A percentile compares a stretch with the other conserved stretches of the same genome.
Conservation (phyloP, 2,113 vertebrate genomes). For the Peromyscus leucopus region DNA sequence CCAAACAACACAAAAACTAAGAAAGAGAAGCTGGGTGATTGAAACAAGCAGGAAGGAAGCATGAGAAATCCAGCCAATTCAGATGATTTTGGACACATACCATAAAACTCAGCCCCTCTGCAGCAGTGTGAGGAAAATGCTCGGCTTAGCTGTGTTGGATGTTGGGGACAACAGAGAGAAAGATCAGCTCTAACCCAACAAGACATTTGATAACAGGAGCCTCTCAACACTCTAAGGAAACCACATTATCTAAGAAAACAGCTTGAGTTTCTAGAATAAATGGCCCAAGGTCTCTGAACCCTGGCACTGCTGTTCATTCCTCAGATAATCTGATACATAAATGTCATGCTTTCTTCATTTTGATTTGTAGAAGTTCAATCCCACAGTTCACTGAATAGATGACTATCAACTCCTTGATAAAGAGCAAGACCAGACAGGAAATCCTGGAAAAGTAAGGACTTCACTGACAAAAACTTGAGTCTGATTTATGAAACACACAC, state of each 20-base stretch:
- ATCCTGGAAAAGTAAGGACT: background rate
- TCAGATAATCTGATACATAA: conserved; percentile 39
- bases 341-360: conserved; percentile 12
- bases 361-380: conserved; percentile 28
- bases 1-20: background rate
- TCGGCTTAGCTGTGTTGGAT: background rate
- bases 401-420: conserved; percentile 42
- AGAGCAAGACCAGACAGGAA: conserved; percentile 33
- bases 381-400: conserved; percentile 12
- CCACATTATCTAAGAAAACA: background rate
- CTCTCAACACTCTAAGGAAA: conserved; percentile 35
- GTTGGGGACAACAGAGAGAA: background rate
- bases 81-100: background rate
- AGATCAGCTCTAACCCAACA: background rate
- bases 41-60: conserved; percentile 21
- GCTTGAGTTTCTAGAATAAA: conserved; percentile 31
- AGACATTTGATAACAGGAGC: background rate
- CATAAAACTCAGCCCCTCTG: background rate
- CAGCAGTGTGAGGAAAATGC: background rate
- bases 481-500: background rate
- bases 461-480: conserved; percentile 1
- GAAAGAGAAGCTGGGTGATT: background rate
- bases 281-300: conserved; percentile 6
- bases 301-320: background rate
- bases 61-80: background rate